Base-by-base conservation (phyloP, 2,113 vertebrate genomes). In the Amazona vittata region DNA sequence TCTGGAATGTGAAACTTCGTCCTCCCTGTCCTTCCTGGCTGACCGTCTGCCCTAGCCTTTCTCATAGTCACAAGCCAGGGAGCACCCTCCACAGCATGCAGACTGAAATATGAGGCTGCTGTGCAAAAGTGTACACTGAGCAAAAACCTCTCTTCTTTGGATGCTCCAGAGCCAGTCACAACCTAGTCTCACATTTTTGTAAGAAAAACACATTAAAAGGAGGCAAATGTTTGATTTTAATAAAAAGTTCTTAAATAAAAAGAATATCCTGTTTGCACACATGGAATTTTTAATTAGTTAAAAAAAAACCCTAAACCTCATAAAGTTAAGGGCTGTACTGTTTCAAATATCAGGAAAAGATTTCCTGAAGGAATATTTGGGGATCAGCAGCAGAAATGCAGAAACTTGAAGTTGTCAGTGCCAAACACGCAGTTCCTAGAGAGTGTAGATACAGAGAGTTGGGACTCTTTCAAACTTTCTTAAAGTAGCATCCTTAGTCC, bases 191-290 rank as follows among this genome's bases (percentile, higher is more conserved):
- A 37, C 0, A 2, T 44, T 77, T 93, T 80, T 14, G 6, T 24
- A n/a, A 5, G 15, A 29, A 76, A 85, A 90, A 6, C n/a, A 44
- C 13, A 6, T 25, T 18, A 4, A 35, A 35, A 65, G 31, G 46
- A 78, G n/a, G 37, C 0, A 24, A 14, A n/a, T 0, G 0, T 8
- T 49, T 29, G 21, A 70, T 50, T 86, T 62, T 10, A 71, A 59
- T 28, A 12, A 52, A 24, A 65, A 69, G 5, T 60, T 86, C 28
- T 70, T 43, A 3, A 35, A 53, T 24, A 46, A 60, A 64, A 49
- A 43, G 10, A 14, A 18, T 18, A 52, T 41, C 19, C 11, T 67
- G 19, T 35, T 80, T 70, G 26, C 25, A 76, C 19, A 41, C 6
- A 39, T 0, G 0, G 28, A 84, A 69, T 76, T 77, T 18, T 57